phyloP scores from a whole-genome alignment of 2,113 vertebrate genomes.

The Grammomys surdaster region DNA sequence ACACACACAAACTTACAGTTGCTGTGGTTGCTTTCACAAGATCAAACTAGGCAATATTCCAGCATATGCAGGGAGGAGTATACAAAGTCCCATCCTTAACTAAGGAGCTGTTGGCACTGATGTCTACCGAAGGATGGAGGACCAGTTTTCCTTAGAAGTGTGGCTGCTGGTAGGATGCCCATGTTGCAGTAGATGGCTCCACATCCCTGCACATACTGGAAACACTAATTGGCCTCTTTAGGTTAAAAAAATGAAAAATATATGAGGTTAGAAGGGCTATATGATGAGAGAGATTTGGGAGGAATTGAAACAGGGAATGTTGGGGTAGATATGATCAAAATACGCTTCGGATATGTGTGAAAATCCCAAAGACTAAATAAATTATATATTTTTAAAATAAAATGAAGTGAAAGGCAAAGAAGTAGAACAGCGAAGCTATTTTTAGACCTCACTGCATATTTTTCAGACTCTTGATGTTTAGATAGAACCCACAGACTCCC shows the following conservation, averaged over 20 bases:
- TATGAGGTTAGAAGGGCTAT: not conserved
- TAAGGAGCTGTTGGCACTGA: not conserved
- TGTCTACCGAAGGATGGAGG: not conserved
- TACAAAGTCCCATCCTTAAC: not conserved
- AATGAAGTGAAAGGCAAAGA: not conserved
- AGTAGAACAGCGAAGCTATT: not conserved
- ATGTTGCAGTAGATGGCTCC: not conserved
- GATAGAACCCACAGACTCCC: not conserved
- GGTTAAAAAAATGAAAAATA: not conserved
- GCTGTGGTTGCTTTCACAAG: not conserved
- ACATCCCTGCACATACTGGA: not conserved
- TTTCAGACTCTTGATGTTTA: not conserved
- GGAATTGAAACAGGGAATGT: not conserved
- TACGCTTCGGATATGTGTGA: not conserved
- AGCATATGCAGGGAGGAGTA: too few species aligned
- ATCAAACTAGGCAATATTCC: not conserved
- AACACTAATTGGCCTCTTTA: not conserved
- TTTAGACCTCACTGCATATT: not conserved
- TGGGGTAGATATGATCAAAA: not conserved
- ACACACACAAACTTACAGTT: not conserved
- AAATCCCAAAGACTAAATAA: not conserved
- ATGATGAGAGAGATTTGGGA: not conserved
- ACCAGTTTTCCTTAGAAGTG: not conserved
- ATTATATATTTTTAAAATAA: not conserved
- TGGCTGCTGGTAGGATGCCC: not conserved